Conservation (phyloP, 2,113 vertebrate species). For the Tonatia bakeri region DNA sequence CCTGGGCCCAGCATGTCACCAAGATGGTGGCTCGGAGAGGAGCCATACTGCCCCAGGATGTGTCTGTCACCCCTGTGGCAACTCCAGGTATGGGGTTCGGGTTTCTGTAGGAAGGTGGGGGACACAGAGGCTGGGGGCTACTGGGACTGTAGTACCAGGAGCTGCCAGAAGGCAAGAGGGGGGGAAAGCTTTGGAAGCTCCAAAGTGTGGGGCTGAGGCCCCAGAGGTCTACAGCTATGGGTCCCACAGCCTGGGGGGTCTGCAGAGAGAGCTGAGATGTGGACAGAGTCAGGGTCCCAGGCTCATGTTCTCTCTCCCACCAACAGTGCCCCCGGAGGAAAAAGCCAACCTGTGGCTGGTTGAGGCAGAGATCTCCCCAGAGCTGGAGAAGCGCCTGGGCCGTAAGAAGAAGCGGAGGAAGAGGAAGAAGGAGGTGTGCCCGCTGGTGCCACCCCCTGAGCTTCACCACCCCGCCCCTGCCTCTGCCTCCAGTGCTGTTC, state of each 20-base stretch:
- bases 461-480: conserved; percentile 43
- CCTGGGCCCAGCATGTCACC: conserved; percentile 97
- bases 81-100: conserved; percentile 85
- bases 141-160: neutral
- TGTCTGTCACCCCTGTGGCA: conserved; percentile 93
- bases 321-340: conserved; percentile 90
- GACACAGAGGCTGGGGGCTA: neutral
- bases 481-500: conserved; percentile 81
- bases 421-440: conserved; percentile 87
- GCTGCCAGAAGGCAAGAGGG: neutral
- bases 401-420: conserved; percentile 90
- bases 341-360: conserved; percentile 91
- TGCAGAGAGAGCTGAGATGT: neutral
- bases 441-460: conserved; percentile 52
- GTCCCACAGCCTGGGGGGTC: neutral
- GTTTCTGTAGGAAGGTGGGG: neutral
- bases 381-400: conserved; percentile 86
- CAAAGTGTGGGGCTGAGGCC: neutral
- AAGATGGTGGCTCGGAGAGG: conserved; percentile 98
- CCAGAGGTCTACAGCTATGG: neutral
- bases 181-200: neutral
- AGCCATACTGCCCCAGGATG: conserved; percentile 95
- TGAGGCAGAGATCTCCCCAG: conserved; percentile 90
- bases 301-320: neutral
- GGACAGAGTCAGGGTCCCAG: neutral